phyloP scores from a whole-genome alignment of 2,113 vertebrate species.

The Lycaon pictus region DNA sequence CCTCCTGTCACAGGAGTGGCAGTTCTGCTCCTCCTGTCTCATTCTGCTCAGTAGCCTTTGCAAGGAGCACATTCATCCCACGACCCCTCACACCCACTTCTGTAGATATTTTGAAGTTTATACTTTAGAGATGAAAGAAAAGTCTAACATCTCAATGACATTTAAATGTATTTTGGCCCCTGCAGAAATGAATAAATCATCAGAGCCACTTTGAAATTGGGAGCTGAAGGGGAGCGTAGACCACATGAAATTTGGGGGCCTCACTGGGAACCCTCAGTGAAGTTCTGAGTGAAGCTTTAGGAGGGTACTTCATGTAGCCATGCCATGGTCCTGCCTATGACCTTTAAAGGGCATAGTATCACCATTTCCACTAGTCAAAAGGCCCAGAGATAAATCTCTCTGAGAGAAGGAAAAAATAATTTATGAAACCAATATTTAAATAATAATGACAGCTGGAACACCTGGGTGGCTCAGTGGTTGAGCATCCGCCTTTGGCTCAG shows the following conservation, averaged over 20 bases:
- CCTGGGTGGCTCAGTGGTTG: too few species aligned
- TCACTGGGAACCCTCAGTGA: background rate
- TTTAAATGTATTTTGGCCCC: slow-evolving; percentile 10
- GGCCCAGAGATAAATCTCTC: background rate
- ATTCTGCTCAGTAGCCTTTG: background rate
- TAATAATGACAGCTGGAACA: background rate
- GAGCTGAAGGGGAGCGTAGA: background rate
- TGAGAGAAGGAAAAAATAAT: background rate
- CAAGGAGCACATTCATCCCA: background rate
- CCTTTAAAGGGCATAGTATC: background rate
- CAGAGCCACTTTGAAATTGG: slow-evolving; percentile 21
- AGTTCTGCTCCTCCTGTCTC: background rate
- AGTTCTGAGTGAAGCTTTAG: background rate
- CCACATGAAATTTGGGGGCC: background rate
- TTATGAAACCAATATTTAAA: slow-evolving; percentile 15
- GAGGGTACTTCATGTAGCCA: background rate
- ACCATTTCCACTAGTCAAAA: background rate
- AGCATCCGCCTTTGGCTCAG: too few species aligned
- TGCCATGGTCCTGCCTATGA: background rate
- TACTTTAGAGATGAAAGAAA: slow-evolving; percentile 29
- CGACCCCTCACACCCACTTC: background rate
- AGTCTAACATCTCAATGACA: background rate
- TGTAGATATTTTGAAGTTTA: background rate
- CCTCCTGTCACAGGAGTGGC: background rate
- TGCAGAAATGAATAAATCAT: slow-evolving; percentile 61